Conservation (phyloP, 2,888 invertebrate species). For the Acanthosepion pharaonis region DNA sequence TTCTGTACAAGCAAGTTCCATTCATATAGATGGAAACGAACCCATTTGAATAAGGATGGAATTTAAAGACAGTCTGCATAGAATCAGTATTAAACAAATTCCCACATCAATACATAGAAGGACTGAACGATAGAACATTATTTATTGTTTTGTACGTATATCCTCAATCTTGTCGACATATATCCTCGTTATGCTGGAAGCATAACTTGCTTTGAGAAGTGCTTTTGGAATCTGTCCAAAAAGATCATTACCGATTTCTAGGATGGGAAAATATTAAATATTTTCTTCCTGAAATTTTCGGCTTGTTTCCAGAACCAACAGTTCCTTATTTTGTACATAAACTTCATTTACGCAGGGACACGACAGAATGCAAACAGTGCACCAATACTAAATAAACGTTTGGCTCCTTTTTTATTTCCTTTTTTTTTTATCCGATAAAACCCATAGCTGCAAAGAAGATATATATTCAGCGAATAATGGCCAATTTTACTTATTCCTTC, state of each 20-base stretch:
- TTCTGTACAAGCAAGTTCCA: no score
- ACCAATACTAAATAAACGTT: background rate
- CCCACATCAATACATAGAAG: no score
- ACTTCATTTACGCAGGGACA: background rate
- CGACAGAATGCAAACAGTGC: background rate
- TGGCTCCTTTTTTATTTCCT: background rate
- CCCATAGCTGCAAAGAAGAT: no score
- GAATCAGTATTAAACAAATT: no score
- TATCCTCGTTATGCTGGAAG: background rate
- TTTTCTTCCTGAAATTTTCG: background rate
- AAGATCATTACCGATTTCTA: slow-evolving; percentile 15
- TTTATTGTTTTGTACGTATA: background rate
- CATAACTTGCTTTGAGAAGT: background rate
- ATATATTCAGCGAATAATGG: no score
- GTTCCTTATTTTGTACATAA: background rate
- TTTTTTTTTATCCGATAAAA: background rate
- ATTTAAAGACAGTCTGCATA: no score
- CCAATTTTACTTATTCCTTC: no score
- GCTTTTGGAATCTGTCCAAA: slow-evolving; percentile 11
- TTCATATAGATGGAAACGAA: no score
- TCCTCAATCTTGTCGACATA: background rate
- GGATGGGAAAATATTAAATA: background rate
- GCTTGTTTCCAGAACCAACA: background rate
- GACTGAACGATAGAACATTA: no score
- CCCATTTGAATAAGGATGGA: no score